Evolutionary conservation across 2,797 vertebrate genomes (phyloP).

Genomic region (Echeneis naucrates): DNA sequence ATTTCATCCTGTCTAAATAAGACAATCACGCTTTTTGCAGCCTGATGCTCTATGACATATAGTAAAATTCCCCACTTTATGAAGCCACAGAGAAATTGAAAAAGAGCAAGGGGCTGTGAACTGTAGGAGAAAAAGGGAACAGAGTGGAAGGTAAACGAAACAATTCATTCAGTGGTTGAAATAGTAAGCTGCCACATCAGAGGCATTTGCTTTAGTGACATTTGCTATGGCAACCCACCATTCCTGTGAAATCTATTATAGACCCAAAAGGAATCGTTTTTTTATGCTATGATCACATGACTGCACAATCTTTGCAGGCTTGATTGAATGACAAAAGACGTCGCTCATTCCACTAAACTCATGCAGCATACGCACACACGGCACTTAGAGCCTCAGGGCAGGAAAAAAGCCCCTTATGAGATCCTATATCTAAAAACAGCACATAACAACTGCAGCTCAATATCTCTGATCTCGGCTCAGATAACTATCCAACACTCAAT

Average conservation of each 20-base stretch:
- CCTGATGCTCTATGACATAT: constrained; percentile 12
- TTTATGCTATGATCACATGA: constrained; percentile 59
- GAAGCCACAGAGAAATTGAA: background rate
- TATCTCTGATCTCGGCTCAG: constrained; percentile 15
- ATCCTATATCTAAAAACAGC: constrained; percentile 32
- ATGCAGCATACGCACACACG: constrained; percentile 15
- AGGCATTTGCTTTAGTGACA: constrained; percentile 32
- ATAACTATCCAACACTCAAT: background rate
- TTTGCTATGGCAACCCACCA: constrained; percentile 65
- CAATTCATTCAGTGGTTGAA: background rate
- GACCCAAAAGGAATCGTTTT: constrained; percentile 60
- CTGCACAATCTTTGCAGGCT: constrained; percentile 64
- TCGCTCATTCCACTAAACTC: constrained; percentile 32
- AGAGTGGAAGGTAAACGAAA: constrained; percentile 28
- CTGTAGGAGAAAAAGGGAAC: background rate
- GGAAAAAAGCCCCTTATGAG: constrained; percentile 23
- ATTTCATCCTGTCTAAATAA: constrained; percentile 33
- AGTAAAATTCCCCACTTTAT: constrained; percentile 5
- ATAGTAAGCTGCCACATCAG: constrained; percentile 24
- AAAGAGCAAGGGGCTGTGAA: background rate
- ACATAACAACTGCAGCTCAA: constrained; percentile 1
- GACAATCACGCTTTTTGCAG: constrained; percentile 29
- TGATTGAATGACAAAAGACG: constrained; percentile 64
- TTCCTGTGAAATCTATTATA: constrained; percentile 59
- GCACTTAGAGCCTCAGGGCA: constrained; percentile 13